These are phyloP conservation scores for Aproaerema taeniolella DNA, from an alignment of 2,888 invertebrate genomes.

Conservation along the genomic window DNA sequence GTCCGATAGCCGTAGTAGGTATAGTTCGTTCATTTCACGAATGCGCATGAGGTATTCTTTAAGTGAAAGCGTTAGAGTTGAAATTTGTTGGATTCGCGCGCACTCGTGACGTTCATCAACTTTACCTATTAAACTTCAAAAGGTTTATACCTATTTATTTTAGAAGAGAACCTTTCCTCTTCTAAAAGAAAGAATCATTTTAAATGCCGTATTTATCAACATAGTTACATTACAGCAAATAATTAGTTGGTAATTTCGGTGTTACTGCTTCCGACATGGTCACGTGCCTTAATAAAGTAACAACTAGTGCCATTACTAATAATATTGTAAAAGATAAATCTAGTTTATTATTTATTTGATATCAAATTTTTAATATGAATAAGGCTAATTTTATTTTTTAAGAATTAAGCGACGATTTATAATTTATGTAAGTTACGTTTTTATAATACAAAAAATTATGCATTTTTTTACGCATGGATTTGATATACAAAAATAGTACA, in stretches of 20 bases:
- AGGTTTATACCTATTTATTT: too few relatives aligned
- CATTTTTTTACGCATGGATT: constrained; percentile 11
- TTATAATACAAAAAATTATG: constrained; percentile 13
- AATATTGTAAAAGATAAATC: constrained; percentile 28
- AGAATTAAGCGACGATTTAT: constrained; percentile 11
- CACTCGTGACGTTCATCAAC: too few relatives aligned
- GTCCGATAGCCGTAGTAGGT: too few relatives aligned
- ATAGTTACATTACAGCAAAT: too few relatives aligned
- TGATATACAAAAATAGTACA: neutral
- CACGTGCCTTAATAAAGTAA: constrained; percentile 47
- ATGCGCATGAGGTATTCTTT: too few relatives aligned
- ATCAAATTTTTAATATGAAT: constrained; percentile 19
- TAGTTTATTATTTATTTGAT: constrained; percentile 31
- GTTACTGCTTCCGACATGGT: constrained; percentile 21
- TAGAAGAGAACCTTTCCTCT: too few relatives aligned
- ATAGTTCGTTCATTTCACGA: too few relatives aligned
- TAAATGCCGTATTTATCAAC: too few relatives aligned
- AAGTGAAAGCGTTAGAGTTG: too few relatives aligned
- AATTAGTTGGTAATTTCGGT: neutral
- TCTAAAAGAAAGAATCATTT: too few relatives aligned
- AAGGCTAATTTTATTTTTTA: constrained; percentile 25
- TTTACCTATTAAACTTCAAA: too few relatives aligned
- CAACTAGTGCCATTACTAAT: constrained; percentile 65
- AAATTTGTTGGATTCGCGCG: too few relatives aligned
- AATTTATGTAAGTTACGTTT: constrained; percentile 17